Conservation (phyloP, 2,888 invertebrate species). For the Ptilodon capucinus region DNA sequence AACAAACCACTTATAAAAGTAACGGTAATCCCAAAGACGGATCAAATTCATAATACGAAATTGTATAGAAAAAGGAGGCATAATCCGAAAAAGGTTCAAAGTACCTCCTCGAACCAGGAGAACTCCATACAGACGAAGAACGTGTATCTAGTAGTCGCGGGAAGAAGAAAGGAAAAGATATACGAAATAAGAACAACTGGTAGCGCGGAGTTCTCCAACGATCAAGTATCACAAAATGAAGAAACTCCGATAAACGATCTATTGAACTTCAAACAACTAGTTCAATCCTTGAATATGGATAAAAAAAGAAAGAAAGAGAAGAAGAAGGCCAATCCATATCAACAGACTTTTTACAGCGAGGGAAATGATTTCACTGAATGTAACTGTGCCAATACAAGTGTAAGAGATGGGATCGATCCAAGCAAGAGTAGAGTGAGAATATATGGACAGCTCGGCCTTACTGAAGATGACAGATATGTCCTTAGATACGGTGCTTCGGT, state of each 20-base stretch:
- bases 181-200: slow-evolving; percentile 56
- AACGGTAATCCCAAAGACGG: slow-evolving; percentile 53
- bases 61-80: slow-evolving; percentile 36
- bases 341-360: background rate
- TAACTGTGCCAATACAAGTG: slow-evolving; percentile 6
- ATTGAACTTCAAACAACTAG: slow-evolving; percentile 40
- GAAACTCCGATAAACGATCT: slow-evolving; percentile 36
- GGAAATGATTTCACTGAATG: slow-evolving; percentile 13
- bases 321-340: slow-evolving; percentile 13
- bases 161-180: slow-evolving; percentile 47
- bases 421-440: slow-evolving; percentile 53
- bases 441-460: slow-evolving; percentile 58
- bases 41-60: slow-evolving; percentile 35
- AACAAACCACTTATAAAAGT: slow-evolving; percentile 56
- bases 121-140: slow-evolving; percentile 49
- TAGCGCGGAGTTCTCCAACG: slow-evolving; percentile 46
- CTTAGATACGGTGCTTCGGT: slow-evolving; percentile 63
- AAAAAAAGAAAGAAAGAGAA: slow-evolving; percentile 45
- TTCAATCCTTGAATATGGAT: slow-evolving; percentile 58
- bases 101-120: slow-evolving; percentile 49
- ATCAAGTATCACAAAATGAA: slow-evolving; percentile 33
- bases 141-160: slow-evolving; percentile 47
- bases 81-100: slow-evolving; percentile 37
- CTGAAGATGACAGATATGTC: slow-evolving; percentile 57
- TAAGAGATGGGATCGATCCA: background rate